A percentile compares a stretch with the other conserved stretches of the same genome.
Evolutionary conservation across 2,797 vertebrate species (phyloP).

Genomic region (Oryzias sinensis): DNA sequence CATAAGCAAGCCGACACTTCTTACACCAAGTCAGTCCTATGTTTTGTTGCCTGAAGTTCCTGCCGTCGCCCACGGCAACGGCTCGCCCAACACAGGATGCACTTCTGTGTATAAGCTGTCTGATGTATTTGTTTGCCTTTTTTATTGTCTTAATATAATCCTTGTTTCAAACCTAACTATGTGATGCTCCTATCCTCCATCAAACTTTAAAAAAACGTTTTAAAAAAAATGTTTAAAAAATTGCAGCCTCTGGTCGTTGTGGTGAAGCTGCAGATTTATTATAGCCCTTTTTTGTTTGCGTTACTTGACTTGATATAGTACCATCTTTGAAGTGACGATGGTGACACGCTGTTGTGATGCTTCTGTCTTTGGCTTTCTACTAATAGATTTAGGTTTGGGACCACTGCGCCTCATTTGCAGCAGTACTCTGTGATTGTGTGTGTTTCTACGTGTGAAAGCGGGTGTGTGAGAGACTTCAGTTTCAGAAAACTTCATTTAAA

Average conservation of each 20-base stretch:
- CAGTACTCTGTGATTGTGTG: constrained; percentile 60
- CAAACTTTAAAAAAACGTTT: constrained; percentile 17
- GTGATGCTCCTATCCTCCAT: constrained; percentile 34
- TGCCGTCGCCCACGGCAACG: constrained; percentile 30
- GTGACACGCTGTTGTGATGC: constrained; percentile 60
- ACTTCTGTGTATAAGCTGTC: constrained; percentile 65
- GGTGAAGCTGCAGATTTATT: constrained; percentile 43
- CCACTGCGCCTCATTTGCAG: constrained; percentile 67
- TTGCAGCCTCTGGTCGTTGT: constrained; percentile 34
- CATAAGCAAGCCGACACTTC: constrained; percentile 59
- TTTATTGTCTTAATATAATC: constrained; percentile 64
- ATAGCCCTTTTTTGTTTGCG: constrained; percentile 44
- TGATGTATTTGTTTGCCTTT: constrained; percentile 55
- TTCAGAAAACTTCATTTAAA: constrained; percentile 57
- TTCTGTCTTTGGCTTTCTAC: constrained; percentile 53
- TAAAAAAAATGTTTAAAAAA: not conserved
- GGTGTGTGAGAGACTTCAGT: constrained; percentile 23
- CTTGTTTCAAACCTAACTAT: constrained; percentile 68
- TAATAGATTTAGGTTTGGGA: constrained; percentile 67
- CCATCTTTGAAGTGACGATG: constrained; percentile 58
- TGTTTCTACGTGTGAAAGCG: constrained; percentile 48
- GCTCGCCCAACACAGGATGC: constrained; percentile 55
- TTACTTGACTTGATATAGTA: constrained; percentile 55
- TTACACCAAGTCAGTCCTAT: constrained; percentile 59
- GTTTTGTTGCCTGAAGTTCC: constrained; percentile 40